Conservation (phyloP, 2,113 vertebrate genomes). For the Psilopsiagon aymara region DNA sequence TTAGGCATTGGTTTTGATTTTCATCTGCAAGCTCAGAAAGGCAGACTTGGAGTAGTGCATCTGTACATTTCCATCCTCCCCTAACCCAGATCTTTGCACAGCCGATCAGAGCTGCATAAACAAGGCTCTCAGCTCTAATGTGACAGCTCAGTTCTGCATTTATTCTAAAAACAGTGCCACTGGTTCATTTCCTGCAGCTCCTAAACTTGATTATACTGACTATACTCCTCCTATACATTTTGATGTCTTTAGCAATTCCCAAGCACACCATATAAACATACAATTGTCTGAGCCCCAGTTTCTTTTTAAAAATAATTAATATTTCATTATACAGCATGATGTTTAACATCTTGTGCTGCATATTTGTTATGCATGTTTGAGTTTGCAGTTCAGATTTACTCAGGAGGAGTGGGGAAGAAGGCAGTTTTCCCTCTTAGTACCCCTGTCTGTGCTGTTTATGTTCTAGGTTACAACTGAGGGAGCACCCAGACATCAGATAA, state of each 20-base stretch:
- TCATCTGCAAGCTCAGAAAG: not conserved
- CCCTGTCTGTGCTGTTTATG: fast-evolving
- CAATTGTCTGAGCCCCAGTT: not conserved
- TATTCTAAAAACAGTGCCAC: not conserved
- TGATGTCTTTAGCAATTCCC: not conserved
- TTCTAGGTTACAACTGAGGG: not conserved
- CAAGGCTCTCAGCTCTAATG: slow-evolving; percentile 12
- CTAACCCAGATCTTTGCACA: slow-evolving; percentile 28
- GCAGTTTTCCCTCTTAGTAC: not conserved
- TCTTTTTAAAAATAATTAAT: not conserved
- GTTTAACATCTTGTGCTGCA: not conserved
- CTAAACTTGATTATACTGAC: not conserved
- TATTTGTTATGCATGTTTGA: not conserved
- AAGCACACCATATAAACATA: not conserved
- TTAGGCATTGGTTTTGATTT: not conserved
- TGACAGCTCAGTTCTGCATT: slow-evolving; percentile 5
- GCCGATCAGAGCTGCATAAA: not conserved
- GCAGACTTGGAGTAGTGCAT: not conserved
- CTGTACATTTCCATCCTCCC: slow-evolving; percentile 28
- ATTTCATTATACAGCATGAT: not conserved
- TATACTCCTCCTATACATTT: not conserved
- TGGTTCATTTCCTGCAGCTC: not conserved
- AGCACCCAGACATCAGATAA: not conserved
- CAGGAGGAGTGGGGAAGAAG: not conserved
- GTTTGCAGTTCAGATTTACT: not conserved